These are phyloP conservation scores for Brotula barbata DNA, from an alignment of 2,797 vertebrate genomes.

Conservation along the genomic window DNA sequence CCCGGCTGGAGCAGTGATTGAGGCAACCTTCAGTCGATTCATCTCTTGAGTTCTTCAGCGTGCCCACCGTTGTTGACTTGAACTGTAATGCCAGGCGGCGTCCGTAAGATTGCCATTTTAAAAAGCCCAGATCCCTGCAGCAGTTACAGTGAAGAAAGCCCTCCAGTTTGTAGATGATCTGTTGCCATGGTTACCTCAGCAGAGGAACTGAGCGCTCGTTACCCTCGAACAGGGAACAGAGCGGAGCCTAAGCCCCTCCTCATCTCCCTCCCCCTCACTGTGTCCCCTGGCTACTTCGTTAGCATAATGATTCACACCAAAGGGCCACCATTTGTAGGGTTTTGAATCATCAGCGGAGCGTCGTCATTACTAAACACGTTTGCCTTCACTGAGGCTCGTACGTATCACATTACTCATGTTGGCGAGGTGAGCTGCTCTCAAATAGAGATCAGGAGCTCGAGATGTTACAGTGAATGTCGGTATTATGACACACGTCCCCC, in stretches of 20 bases:
- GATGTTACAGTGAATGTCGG: slow-evolving; percentile 37
- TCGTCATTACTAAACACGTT: slow-evolving; percentile 58
- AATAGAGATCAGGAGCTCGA: slow-evolving; percentile 18
- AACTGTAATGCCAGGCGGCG: slow-evolving; percentile 45
- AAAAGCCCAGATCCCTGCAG: slow-evolving; percentile 59
- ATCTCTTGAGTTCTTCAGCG: slow-evolving; percentile 33
- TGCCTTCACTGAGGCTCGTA: slow-evolving; percentile 36
- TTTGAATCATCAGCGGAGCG: slow-evolving; percentile 59
- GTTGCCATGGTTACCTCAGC: slow-evolving; percentile 77
- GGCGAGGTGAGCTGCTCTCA: slow-evolving; percentile 18
- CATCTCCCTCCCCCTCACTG: slow-evolving; percentile 68
- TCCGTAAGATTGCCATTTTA: slow-evolving; percentile 61
- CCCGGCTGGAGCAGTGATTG: slow-evolving; percentile 37
- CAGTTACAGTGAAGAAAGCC: slow-evolving; percentile 71
- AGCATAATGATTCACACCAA: slow-evolving; percentile 78
- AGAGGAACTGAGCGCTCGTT: slow-evolving; percentile 64
- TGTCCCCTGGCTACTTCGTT: slow-evolving; percentile 77
- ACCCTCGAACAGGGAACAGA: slow-evolving; percentile 62
- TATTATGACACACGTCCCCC: slow-evolving; percentile 31
- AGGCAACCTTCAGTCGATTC: slow-evolving; percentile 51
- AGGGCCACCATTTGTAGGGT: slow-evolving; percentile 74
- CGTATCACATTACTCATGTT: slow-evolving; percentile 29
- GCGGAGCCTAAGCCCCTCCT: slow-evolving; percentile 61
- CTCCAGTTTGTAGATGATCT: slow-evolving; percentile 76
- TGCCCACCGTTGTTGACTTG: slow-evolving; percentile 33